Evolutionary conservation across 2,113 vertebrate genomes (phyloP), one percentile per base, ranked within the genome.

Genomic region (Microcebus tavaratra): DNA sequence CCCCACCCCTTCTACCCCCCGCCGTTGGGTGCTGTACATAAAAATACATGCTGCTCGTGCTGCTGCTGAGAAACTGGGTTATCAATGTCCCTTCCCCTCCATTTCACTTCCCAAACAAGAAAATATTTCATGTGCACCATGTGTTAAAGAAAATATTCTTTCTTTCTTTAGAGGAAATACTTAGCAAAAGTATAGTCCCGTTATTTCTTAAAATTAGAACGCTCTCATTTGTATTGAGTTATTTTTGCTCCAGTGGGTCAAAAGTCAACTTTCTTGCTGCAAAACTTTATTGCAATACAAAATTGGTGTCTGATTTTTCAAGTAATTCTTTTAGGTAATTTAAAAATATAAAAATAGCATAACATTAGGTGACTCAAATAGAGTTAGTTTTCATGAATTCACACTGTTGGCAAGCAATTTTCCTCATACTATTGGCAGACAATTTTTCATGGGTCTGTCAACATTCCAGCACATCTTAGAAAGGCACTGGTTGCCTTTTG

Each of bases 271-370:
- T 91, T 55, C 63, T 84, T 94, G 25, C 4, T 93, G n/a, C 11
- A 93, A 93, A 42, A 7, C 20, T 85, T 92, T 91, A 70, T 65
- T 90, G 53, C 95, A 96, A 76, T 75, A 70, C 17, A 13, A 97
- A 94, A 78, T 14, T 84, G 55, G 61, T 48, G 13, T 55, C 61
- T 88, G 25, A 94, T 89, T 84, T 84, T 72, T 70, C 36, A 25
- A 81, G 59, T 80, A 85, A 65, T 61, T 96, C 83, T 67, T 39
- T 85, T 39, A 63, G 7, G 68, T 48, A 76, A 23, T 85, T 95
- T 50, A 59, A 87, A 95, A 94, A 85, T 50, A 89, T 75, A 88
- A 67, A 93, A 96, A 86, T 68, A 92, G 55, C 31, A n/a, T 65
- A 45, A 50, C 53, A 23, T 73, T 94, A 9, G 23, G 11, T 57